Percentiles rank a stretch among this genome's conserved stretches.
Evolutionary conservation across 2,113 vertebrate species (phyloP).

Genomic region (Epinephelus cyanopodus): DNA sequence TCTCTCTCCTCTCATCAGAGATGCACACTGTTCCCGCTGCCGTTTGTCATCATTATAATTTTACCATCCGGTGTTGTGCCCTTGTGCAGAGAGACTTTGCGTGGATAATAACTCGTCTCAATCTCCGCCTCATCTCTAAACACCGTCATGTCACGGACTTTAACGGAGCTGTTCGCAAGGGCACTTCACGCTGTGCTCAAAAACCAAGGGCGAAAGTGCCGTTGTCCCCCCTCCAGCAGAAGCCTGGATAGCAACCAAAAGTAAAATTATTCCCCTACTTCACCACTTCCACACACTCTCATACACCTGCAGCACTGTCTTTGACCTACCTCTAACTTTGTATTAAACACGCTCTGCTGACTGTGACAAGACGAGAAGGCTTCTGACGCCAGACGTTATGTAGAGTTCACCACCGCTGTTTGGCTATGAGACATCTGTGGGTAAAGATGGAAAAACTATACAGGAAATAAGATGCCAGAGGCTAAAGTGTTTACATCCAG

Average conservation of each 20-base stretch:
- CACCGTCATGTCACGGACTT: not conserved
- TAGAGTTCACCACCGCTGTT: not conserved
- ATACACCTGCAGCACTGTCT: not conserved
- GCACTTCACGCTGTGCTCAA: not conserved
- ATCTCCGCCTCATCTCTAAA: conserved; percentile 46
- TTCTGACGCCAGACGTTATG: not conserved
- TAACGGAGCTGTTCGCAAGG: conserved; percentile 29
- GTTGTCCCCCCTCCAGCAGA: not conserved
- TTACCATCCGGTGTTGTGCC: conserved; percentile 44
- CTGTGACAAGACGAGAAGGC: not conserved
- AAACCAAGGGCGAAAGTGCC: conserved; percentile 44
- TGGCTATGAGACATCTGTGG: not conserved
- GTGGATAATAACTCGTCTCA: conserved; percentile 60
- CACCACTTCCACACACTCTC: conserved; percentile 1
- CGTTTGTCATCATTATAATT: conserved; percentile 73
- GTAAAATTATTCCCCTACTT: conserved; percentile 16
- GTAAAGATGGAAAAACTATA: not conserved
- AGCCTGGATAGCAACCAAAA: conserved; percentile 50
- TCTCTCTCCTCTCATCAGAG: conserved; percentile 47
- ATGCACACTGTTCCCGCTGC: conserved; percentile 50
- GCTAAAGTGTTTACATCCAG: too few species aligned
- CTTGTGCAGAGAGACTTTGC: conserved; percentile 65
- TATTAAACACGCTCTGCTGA: conserved; percentile 25
- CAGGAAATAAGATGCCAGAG: not conserved
- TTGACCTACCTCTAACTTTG: conserved; percentile 56